Conservation (phyloP, 2,888 invertebrate species). For the Agrotis ipsilon region DNA sequence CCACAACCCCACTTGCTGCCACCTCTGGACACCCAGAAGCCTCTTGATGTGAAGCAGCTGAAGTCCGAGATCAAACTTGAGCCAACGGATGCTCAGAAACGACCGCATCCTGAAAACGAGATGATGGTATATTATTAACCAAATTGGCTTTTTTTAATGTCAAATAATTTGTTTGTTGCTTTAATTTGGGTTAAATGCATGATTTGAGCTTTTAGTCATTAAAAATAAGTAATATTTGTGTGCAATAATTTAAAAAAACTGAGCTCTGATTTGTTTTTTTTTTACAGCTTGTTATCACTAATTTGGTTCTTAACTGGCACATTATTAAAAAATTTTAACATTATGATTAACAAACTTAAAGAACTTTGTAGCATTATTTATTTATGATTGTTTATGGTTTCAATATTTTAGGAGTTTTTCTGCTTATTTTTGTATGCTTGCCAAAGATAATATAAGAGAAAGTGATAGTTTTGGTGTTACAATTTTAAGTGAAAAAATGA, state of each 20-base stretch:
- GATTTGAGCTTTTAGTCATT: neutral
- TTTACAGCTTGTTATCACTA: constrained; percentile 1
- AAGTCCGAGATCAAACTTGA: constrained; percentile 89
- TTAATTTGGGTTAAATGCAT: constrained; percentile 4
- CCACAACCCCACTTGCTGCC: constrained; percentile 86
- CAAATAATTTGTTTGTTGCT: constrained; percentile 21
- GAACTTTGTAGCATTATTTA: neutral
- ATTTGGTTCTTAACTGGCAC: neutral
- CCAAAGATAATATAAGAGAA: too few species aligned
- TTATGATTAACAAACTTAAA: too few species aligned
- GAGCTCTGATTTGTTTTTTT: neutral
- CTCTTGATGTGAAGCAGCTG: constrained; percentile 84
- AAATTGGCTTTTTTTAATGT: neutral
- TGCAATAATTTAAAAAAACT: neutral
- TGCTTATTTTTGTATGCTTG: too few species aligned
- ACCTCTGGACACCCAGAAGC: constrained; percentile 85
- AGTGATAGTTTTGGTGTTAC: too few species aligned
- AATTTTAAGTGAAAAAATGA: too few species aligned
- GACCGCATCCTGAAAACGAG: constrained; percentile 85
- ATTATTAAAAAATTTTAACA: too few species aligned
- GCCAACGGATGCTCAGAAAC: constrained; percentile 84
- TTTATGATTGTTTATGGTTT: constrained; percentile 20
- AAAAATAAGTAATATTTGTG: neutral
- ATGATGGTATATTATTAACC: constrained; percentile 78
- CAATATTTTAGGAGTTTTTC: neutral